Evolutionary conservation across 2,888 invertebrate genomes (phyloP), one percentile per base, ranked within the genome.

Genomic region (Syrista parreyssii): DNA sequence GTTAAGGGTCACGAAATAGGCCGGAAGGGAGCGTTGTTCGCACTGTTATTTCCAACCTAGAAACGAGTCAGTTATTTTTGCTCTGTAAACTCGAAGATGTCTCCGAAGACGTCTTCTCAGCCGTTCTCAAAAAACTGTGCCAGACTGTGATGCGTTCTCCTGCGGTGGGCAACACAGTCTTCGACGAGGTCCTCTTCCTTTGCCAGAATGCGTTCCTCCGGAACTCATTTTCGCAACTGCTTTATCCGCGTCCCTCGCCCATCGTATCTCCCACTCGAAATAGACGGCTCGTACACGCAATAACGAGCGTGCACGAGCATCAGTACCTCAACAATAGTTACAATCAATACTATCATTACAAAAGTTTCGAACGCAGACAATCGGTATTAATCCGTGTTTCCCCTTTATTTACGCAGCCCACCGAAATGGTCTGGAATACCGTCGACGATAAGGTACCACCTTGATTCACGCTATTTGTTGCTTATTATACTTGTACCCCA

Each of bases 401-500:
- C 85, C 88, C 87, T 91, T 90, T 91, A 87, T 91, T 91, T 88
- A 82, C 87, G 88, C 91, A 91, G 91, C 90, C 89, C 83, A 86
- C 86, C 87, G 90, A 88, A 89, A 91, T 91, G 91, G 90, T 91
- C 87, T 91, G 91, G 91, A 88, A 89, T 84, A 90, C 91, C 85
- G 82, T 77, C 87, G 89, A 91, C 80, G 91, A 91, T 87, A 87
- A 91, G 91, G 91, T 91, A 91, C 55, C 55, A 23, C 55, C 55
- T 55, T 55, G 55, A 55, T 55, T 55, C 9, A 15, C 55, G 23
- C 55, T 55, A 55, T 55, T 55, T 55, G 9, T 55, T 55, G 55
- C 55, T 55, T 55, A 55, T 55, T 55, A 55, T 55, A 55, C 23
- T 55, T 55, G 55, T 55, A 55, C 23, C 55, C 55, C 23, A 55